Percentiles rank a stretch among this genome's conserved stretches.
phyloP scores from a whole-genome alignment of 2,113 vertebrate genomes.

The Thomomys bottae region DNA sequence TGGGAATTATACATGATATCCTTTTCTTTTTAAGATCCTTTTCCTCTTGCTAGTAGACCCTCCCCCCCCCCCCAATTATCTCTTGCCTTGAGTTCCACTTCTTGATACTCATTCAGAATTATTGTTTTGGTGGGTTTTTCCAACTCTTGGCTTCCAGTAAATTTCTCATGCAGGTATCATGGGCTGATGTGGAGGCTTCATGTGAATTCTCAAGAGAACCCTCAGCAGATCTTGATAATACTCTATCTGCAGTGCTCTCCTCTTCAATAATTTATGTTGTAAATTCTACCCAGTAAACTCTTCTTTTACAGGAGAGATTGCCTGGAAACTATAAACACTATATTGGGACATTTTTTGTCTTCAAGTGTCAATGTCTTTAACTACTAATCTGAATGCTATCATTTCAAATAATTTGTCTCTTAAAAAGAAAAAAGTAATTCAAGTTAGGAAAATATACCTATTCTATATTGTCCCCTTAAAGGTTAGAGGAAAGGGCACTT shows the following conservation, averaged over 20 bases:
- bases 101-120: neutral
- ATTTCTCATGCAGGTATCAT: neutral
- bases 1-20: conserved; percentile 32
- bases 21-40: conserved; percentile 1
- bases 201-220: neutral
- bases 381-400: neutral
- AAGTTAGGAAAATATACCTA: conserved; percentile 21
- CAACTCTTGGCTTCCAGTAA: neutral
- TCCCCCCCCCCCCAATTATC: conserved; percentile 3
- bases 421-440: neutral
- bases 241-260: neutral
- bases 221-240: neutral
- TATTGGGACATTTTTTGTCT: neutral
- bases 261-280: conserved; percentile 1
- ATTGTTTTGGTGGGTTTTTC: neutral
- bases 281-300: neutral
- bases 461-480: neutral
- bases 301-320: conserved; percentile 15
- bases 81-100: neutral
- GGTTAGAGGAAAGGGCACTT: neutral
- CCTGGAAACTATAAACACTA: neutral
- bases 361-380: neutral
- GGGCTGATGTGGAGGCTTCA: neutral
- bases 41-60: neutral
- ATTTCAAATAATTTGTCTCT: conserved; percentile 16